Evolutionary conservation across 2,888 invertebrate genomes (phyloP), one percentile per base, ranked within the genome.

Genomic region (Baronia brevicornis): DNA sequence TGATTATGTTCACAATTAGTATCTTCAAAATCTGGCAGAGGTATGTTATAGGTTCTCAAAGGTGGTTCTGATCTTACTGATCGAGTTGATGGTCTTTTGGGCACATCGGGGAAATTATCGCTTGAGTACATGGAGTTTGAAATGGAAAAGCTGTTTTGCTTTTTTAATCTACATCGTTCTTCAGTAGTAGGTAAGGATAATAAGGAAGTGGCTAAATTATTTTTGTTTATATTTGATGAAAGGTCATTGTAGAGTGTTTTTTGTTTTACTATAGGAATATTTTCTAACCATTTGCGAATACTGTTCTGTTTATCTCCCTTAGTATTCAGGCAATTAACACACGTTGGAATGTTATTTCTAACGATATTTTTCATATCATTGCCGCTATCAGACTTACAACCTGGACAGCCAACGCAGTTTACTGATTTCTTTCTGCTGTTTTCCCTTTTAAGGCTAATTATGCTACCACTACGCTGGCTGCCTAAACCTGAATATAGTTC

Each of bases 241-340:
- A 59, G 55, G 5, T 78, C 75, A 27, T 54, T 70, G 38, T 68
- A 65, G 2, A 62, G 44, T 5, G 50, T 35, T 37, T 53, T 49
- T 42, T 71, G 70, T 50, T 82, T 80, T 9, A 52, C 56, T 33
- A 62, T 61, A 19, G 91, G 90, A 27, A 92, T 90, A 46, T 90
- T 89, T 68, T 92, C 91, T 20, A 92, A 63, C 92, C 92, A 92
- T 63, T 91, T 89, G 39, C 90, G 84, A 26, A 92, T 92, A 57
- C 89, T 92, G 46, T 85, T 87, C 53, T 91, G 90, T 58, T 92
- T 92, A 51, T 90, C 91, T 19, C 91, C 91, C 59, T 86, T 86
- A 24, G 80, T 78, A 12, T 69, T 66, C 1, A 79, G 51, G 48
- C 89, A 89, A 39, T 77, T 87, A 6, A 78, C 69, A 55, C 89